Evolutionary conservation across 2,797 vertebrate genomes (phyloP).

Genomic region (Poliocrania exsul): DNA sequence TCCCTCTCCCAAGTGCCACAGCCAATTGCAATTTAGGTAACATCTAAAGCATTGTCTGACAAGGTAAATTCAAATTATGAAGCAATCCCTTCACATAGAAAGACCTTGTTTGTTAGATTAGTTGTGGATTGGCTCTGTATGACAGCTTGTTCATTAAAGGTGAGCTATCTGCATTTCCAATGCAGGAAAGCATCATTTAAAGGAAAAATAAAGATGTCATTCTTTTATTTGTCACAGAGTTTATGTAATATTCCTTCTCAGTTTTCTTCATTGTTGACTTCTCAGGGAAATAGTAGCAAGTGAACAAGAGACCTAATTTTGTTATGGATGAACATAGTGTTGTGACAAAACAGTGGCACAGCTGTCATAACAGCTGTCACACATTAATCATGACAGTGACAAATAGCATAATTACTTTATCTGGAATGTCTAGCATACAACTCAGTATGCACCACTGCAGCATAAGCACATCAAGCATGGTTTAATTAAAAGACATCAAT

Average conservation of each 20-base stretch:
- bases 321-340: slow-evolving; percentile 81
- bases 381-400: slow-evolving; percentile 86
- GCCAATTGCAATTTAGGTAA: slow-evolving; percentile 73
- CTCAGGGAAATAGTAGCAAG: slow-evolving; percentile 72
- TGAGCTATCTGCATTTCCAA: slow-evolving; percentile 72
- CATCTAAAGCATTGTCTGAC: slow-evolving; percentile 76
- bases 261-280: slow-evolving; percentile 77
- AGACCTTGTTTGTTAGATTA: slow-evolving; percentile 77
- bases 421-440: slow-evolving; percentile 79
- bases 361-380: slow-evolving; percentile 86
- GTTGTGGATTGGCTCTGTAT: slow-evolving; percentile 63
- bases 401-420: slow-evolving; percentile 85
- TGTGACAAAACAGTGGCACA: slow-evolving; percentile 84
- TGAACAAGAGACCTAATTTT: slow-evolving; percentile 77
- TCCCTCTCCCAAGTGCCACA: slow-evolving; percentile 13
- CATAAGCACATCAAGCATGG: slow-evolving; percentile 64
- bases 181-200: slow-evolving; percentile 66
- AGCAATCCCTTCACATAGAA: slow-evolving; percentile 67
- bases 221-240: slow-evolving; percentile 74
- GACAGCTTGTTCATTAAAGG: slow-evolving; percentile 78
- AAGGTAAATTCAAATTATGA: slow-evolving; percentile 77
- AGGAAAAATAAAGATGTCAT: slow-evolving; percentile 73
- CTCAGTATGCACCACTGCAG: slow-evolving; percentile 72
- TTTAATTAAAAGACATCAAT: slow-evolving; percentile 81
- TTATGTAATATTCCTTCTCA: slow-evolving; percentile 75